Evolutionary conservation across 2,888 invertebrate genomes (phyloP).

Genomic region (Lasioglossum lativentre): DNA sequence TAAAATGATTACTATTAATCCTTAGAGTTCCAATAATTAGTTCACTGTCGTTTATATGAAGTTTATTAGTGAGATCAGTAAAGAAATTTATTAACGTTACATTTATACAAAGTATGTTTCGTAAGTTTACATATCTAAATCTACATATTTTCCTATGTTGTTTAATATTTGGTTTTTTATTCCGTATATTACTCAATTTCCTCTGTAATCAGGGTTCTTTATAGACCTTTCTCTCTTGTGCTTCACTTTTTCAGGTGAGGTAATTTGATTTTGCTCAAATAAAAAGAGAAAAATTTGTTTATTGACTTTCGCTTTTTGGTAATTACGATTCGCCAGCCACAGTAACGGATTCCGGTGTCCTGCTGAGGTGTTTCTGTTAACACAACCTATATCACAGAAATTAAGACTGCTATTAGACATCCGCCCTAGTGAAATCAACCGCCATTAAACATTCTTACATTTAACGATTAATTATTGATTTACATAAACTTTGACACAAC

Average conservation of each 20-base stretch:
- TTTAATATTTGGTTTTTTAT: conserved; percentile 82
- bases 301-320: conserved; percentile 83
- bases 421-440: not conserved
- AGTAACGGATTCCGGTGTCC: conserved; percentile 67
- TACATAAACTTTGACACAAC: conserved; percentile 50
- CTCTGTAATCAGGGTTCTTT: conserved; percentile 34
- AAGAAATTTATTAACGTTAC: conserved; percentile 81
- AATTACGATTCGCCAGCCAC: conserved; percentile 79
- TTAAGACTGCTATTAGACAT: conserved; percentile 17
- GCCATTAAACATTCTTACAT: not conserved
- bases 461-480: conserved; percentile 22
- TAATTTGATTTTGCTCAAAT: conserved; percentile 84
- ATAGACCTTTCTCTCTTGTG: conserved; percentile 22
- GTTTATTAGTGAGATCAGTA: conserved; percentile 81
- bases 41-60: conserved; percentile 60
- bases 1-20: conserved; percentile 69
- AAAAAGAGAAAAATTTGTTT: conserved; percentile 82
- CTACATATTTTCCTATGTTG: conserved; percentile 80
- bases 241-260: conserved; percentile 80
- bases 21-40: conserved; percentile 65
- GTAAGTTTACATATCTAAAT: conserved; percentile 77
- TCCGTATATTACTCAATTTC: conserved; percentile 72
- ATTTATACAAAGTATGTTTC: conserved; percentile 82
- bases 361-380: conserved; percentile 63
- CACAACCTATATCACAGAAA: conserved; percentile 63